Conservation (phyloP, 1,140 invertebrate species). For the Himalopsyche phryganea region DNA sequence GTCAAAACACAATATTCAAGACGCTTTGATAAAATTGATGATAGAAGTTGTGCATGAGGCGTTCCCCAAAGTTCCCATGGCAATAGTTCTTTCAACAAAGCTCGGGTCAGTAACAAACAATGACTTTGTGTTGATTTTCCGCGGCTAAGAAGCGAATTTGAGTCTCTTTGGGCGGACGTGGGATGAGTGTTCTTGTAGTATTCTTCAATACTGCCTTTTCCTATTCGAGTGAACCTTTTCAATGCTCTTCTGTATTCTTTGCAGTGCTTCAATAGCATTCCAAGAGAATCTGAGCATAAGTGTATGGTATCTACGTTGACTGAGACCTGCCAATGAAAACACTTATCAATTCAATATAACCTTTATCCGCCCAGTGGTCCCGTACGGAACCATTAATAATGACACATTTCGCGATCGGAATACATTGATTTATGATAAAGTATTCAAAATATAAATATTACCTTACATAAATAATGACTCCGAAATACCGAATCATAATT, state of each 20-base stretch:
- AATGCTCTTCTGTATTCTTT: slow-evolving; percentile 55
- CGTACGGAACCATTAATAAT: too few relatives aligned
- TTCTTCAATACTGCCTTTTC: slow-evolving; percentile 38
- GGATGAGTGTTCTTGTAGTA: slow-evolving; percentile 37
- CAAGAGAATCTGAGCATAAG: slow-evolving; percentile 46
- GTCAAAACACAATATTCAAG: slow-evolving; percentile 50
- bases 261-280: slow-evolving; percentile 51
- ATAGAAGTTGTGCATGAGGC: slow-evolving; percentile 58
- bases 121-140: slow-evolving; percentile 52
- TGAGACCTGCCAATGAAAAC: slow-evolving; percentile 40
- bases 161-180: slow-evolving; percentile 36
- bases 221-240: slow-evolving; percentile 48
- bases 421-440: slow-evolving; percentile 4
- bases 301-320: slow-evolving; percentile 48
- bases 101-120: slow-evolving; percentile 56
- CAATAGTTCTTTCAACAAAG: slow-evolving; percentile 59
- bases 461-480: too few relatives aligned
- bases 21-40: slow-evolving; percentile 59
- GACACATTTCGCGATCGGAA: too few relatives aligned
- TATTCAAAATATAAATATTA: neutral
- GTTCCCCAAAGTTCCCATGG: slow-evolving; percentile 65
- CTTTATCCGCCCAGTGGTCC: too few relatives aligned
- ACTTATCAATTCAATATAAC: too few relatives aligned
- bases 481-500: too few relatives aligned
- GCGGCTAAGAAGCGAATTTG: slow-evolving; percentile 41